Conservation (phyloP, 2,797 vertebrate species). For the Pseudocheirus occidentalis region DNA sequence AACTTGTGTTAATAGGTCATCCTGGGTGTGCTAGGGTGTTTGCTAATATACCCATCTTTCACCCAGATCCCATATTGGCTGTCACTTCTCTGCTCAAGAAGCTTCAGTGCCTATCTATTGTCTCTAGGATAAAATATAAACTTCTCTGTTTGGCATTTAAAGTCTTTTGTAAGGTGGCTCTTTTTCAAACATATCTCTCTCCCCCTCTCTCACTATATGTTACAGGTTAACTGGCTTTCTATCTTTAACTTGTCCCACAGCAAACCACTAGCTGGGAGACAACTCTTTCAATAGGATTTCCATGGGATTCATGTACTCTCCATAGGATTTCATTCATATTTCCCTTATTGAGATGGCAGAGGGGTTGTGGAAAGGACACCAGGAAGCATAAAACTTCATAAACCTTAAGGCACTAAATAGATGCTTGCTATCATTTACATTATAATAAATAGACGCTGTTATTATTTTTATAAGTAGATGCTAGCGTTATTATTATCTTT, state of each 20-base stretch:
- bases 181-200: not conserved
- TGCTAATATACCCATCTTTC: not conserved
- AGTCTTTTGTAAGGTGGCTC: not conserved
- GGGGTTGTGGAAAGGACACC: not conserved
- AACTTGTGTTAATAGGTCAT: no score
- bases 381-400: not conserved
- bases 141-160: not conserved
- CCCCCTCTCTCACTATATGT: not conserved
- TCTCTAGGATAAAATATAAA: not conserved
- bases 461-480: no score
- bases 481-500: not conserved
- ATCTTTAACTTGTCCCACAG: not conserved
- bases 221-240: not conserved
- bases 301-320: not conserved
- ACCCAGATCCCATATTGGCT: not conserved
- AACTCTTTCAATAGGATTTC: not conserved
- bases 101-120: not conserved
- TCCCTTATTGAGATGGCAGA: not conserved
- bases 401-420: not conserved
- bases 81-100: not conserved
- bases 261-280: not conserved
- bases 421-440: no score
- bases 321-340: not conserved
- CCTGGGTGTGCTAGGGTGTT: no score
- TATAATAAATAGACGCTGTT: no score